phyloP scores from a whole-genome alignment of 2,888 invertebrate genomes.

The Drosophila diplacantha region DNA sequence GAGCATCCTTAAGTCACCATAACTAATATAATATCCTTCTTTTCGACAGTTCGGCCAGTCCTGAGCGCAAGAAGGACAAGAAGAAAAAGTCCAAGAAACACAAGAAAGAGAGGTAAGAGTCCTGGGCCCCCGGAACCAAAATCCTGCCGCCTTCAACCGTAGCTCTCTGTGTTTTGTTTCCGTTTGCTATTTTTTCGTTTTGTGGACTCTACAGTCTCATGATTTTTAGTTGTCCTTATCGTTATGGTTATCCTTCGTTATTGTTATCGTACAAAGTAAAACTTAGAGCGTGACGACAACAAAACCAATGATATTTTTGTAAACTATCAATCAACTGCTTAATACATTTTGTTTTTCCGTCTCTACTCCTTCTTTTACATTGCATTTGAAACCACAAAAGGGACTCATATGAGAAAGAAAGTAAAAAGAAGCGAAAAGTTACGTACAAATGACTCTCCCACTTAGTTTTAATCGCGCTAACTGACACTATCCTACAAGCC shows the following conservation, averaged over 20 bases:
- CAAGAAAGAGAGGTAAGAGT: slow-evolving; percentile 84
- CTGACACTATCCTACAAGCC: slow-evolving; percentile 28
- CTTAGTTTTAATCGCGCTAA: slow-evolving; percentile 57
- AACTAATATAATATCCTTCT: background rate
- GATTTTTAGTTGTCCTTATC: slow-evolving; percentile 20
- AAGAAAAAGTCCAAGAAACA: slow-evolving; percentile 89
- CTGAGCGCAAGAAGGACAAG: slow-evolving; percentile 86
- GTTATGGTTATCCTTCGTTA: slow-evolving; percentile 11
- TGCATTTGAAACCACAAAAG: slow-evolving; percentile 73
- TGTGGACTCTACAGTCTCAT: slow-evolving; percentile 28
- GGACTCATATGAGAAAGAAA: slow-evolving; percentile 76
- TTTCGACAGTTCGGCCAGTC: slow-evolving; percentile 81
- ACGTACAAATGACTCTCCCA: slow-evolving; percentile 66
- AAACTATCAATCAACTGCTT: slow-evolving; percentile 72
- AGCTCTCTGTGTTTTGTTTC: slow-evolving; percentile 47
- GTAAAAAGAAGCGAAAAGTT: slow-evolving; percentile 75
- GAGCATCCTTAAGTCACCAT: background rate
- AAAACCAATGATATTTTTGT: slow-evolving; percentile 65
- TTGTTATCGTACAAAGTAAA: slow-evolving; percentile 32
- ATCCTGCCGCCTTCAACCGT: slow-evolving; percentile 17
- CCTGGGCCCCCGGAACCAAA: slow-evolving; percentile 10
- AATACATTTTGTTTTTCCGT: slow-evolving; percentile 75
- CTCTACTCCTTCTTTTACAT: slow-evolving; percentile 76
- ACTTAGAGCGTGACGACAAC: slow-evolving; percentile 23
- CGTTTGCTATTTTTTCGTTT: slow-evolving; percentile 9